Percentiles rank a stretch among this genome's conserved stretches.
Conservation (phyloP, 2,797 vertebrate genomes). For the Astyanax mexicanus region DNA sequence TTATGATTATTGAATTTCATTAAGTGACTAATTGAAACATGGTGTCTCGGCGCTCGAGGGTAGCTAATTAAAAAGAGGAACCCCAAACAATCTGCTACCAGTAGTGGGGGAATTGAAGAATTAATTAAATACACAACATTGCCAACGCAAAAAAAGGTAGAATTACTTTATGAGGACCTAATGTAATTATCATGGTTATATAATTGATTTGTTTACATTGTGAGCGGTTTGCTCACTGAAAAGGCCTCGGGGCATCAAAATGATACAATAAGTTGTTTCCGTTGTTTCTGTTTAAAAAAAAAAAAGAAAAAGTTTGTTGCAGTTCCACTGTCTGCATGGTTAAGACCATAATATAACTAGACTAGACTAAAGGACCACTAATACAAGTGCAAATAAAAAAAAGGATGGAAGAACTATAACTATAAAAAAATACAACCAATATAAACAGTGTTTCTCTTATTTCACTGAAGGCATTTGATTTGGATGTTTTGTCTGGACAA, state of each 20-base stretch:
- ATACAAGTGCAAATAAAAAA: too few relatives aligned
- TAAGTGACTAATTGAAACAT: conserved; percentile 68
- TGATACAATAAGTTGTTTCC: neutral
- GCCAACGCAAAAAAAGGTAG: conserved; percentile 51
- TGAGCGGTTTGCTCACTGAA: conserved; percentile 3
- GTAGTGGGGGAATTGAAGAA: conserved; percentile 62
- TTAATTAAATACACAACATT: conserved; percentile 64
- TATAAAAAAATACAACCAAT: too few relatives aligned
- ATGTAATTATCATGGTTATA: conserved; percentile 51
- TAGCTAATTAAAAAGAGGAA: conserved; percentile 65
- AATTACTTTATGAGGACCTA: conserved; percentile 39
- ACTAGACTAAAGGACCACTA: too few relatives aligned
- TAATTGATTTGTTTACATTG: conserved; percentile 47
- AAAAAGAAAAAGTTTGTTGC: neutral
- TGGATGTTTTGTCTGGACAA: too few relatives aligned
- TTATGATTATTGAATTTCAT: conserved; percentile 70
- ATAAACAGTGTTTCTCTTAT: too few relatives aligned
- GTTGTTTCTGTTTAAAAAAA: too few relatives aligned
- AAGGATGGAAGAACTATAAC: too few relatives aligned
- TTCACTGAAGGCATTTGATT: too few relatives aligned
- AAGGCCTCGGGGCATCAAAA: neutral
- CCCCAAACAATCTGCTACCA: conserved; percentile 63
- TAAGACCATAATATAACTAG: too few relatives aligned
- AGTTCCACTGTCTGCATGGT: neutral
- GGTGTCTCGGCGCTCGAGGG: conserved; percentile 37